Conservation (phyloP, 2,888 invertebrate genomes). For the Drosophila mimetica region DNA sequence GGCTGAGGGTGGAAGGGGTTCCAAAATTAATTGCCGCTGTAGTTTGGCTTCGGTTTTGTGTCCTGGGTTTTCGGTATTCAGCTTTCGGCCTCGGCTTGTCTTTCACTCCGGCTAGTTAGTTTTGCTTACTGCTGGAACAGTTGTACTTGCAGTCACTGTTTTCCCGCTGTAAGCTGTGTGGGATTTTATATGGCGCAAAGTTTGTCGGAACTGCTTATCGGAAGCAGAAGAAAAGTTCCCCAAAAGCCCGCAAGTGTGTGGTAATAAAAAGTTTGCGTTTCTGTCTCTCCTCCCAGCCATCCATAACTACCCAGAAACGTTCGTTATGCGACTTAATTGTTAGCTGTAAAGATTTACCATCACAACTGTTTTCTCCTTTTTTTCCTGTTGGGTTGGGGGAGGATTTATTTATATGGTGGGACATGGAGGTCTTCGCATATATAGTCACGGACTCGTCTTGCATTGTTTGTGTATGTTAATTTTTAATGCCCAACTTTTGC, state of each 20-base stretch:
- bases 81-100: constrained; percentile 32
- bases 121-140: constrained; percentile 55
- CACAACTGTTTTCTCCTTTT: constrained; percentile 9
- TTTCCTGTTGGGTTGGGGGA: background rate
- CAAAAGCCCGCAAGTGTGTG: constrained; percentile 75
- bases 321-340: constrained; percentile 77
- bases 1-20: constrained; percentile 13
- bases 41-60: constrained; percentile 53
- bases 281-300: constrained; percentile 45
- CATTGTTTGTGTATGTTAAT: constrained; percentile 44
- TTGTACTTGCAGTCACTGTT: constrained; percentile 49
- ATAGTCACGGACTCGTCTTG: constrained; percentile 2
- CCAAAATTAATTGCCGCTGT: constrained; percentile 70
- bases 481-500: constrained; percentile 48
- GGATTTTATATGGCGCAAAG: constrained; percentile 64
- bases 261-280: constrained; percentile 70
- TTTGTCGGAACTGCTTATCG: constrained; percentile 71
- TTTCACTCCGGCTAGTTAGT: constrained; percentile 67
- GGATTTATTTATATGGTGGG: background rate
- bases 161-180: constrained; percentile 45
- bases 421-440: constrained; percentile 18
- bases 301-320: constrained; percentile 69
- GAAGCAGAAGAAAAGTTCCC: constrained; percentile 64
- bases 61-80: background rate
- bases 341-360: constrained; percentile 74